Percentiles rank a stretch among this genome's conserved stretches.
These are phyloP conservation scores for Arrhamphus sclerolepis DNA, from an alignment of 2,797 vertebrate genomes.

Conservation along the genomic window DNA sequence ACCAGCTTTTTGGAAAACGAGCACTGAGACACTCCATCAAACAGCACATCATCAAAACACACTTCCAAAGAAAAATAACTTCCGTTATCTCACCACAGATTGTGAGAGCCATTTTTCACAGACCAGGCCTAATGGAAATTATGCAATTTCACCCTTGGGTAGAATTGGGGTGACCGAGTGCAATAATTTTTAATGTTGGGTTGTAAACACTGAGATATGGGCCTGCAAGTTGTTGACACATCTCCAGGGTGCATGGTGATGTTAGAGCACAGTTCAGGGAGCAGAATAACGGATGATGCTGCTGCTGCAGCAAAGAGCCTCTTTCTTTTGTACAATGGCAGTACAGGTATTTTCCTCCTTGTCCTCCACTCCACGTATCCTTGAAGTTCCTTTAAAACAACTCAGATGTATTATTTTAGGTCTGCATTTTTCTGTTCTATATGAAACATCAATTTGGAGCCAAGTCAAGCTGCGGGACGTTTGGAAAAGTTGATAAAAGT, in stretches of 20 bases:
- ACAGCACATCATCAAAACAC: conserved; percentile 68
- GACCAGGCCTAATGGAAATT: conserved; percentile 78
- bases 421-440: conserved; percentile 5
- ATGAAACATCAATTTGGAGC: conserved; percentile 8
- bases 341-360: background rate
- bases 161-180: conserved; percentile 65
- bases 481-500: conserved; percentile 45
- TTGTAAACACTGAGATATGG: conserved; percentile 61
- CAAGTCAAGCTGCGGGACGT: conserved; percentile 31
- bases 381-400: conserved; percentile 5
- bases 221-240: conserved; percentile 49
- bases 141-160: conserved; percentile 82
- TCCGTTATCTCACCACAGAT: conserved; percentile 61
- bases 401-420: background rate
- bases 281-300: background rate
- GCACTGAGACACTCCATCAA: conserved; percentile 67
- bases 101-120: conserved; percentile 74
- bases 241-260: conserved; percentile 21
- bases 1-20: conserved; percentile 43
- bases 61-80: conserved; percentile 65
- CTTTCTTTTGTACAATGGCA: conserved; percentile 20
- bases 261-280: conserved; percentile 31
- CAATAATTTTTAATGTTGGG: conserved; percentile 49
- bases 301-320: background rate
- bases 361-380: conserved; percentile 1